A percentile compares a stretch with the other conserved stretches of the same genome.
Evolutionary conservation across 2,113 vertebrate species (phyloP).

Genomic region (Balaeniceps rex): DNA sequence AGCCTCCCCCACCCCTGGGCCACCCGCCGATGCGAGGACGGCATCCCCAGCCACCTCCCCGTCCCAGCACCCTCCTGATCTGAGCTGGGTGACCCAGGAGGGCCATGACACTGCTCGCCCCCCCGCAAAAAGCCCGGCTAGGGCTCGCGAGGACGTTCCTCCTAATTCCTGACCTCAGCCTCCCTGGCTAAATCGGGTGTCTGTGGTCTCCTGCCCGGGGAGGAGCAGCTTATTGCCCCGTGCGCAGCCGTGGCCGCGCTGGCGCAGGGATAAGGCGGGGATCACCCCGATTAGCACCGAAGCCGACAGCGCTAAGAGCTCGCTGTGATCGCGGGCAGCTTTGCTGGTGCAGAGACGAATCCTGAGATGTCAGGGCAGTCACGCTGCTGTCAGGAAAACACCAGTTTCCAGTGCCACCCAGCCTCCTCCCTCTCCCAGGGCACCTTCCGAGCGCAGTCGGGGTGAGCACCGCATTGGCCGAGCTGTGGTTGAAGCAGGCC

Average conservation of each 20-base stretch:
- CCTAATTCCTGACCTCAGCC: neutral
- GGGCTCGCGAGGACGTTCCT: too few relatives aligned
- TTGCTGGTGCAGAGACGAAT: neutral
- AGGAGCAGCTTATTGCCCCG: neutral
- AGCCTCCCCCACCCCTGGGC: neutral
- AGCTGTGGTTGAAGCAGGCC: neutral
- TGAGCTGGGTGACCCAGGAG: neutral
- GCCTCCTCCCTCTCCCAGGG: neutral
- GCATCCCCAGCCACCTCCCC: neutral
- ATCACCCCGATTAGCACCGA: neutral
- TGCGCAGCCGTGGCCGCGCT: neutral
- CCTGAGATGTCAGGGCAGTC: neutral
- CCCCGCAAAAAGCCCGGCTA: neutral
- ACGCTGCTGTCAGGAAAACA: neutral
- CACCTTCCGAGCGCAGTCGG: neutral
- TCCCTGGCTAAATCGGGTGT: neutral
- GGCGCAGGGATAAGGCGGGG: neutral
- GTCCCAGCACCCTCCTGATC: neutral
- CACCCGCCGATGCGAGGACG: neutral
- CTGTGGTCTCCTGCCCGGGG: neutral
- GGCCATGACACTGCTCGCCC: neutral
- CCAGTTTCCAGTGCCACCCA: neutral
- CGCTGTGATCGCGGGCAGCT: rapidly evolving
- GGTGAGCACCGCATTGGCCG: neutral
- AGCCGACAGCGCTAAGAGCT: neutral